These are phyloP conservation scores for Trachymyrmex cornetzi DNA, from an alignment of 1,140 invertebrate genomes.

Conservation along the genomic window DNA sequence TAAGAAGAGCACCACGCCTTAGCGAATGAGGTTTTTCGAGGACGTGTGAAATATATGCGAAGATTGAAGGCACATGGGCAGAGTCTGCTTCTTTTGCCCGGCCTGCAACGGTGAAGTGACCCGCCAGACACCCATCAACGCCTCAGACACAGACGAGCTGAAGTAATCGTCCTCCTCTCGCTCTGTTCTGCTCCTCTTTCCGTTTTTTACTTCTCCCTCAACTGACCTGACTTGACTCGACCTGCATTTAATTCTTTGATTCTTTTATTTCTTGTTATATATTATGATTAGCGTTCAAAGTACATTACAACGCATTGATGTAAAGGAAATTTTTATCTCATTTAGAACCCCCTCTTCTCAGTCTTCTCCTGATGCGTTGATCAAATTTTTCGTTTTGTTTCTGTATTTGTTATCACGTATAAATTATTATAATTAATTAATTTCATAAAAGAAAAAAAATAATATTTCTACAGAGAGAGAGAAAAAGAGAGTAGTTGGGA, in stretches of 20 bases:
- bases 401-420: background rate
- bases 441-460: background rate
- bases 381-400: background rate
- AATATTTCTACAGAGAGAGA: background rate
- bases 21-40: constrained; percentile 63
- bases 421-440: background rate
- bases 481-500: background rate
- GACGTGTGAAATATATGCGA: constrained; percentile 69
- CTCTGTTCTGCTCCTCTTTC: background rate
- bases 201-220: constrained; percentile 11
- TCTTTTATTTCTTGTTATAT: constrained; percentile 28
- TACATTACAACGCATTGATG: background rate
- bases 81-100: constrained; percentile 70
- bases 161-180: constrained; percentile 48
- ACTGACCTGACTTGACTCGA: constrained; percentile 10
- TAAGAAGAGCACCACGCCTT: constrained; percentile 50
- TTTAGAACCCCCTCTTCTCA: background rate
- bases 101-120: constrained; percentile 83
- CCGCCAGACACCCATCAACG: constrained; percentile 83
- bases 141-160: constrained; percentile 72
- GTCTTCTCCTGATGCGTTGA: background rate
- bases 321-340: background rate
- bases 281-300: constrained; percentile 19
- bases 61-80: constrained; percentile 56
- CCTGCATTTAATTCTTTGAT: constrained; percentile 37